These are phyloP conservation scores for Gryllus bimaculatus DNA, from an alignment of 1,140 invertebrate genomes.

Conservation along the genomic window DNA sequence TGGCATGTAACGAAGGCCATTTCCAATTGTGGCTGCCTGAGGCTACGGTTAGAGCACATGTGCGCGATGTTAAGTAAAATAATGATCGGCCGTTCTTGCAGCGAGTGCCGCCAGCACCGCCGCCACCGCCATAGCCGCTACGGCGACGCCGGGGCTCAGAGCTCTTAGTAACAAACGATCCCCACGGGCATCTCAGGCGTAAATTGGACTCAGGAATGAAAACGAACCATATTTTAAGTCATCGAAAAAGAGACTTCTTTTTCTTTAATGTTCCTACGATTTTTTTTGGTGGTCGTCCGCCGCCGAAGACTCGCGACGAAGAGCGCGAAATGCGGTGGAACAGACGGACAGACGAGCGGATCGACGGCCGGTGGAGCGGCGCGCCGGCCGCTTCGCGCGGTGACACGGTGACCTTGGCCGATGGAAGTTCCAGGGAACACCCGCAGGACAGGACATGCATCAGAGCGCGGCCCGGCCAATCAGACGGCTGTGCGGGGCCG, in stretches of 20 bases:
- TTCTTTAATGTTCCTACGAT: conserved; percentile 10
- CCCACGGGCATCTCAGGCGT: conserved; percentile 7
- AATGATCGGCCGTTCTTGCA: conserved; percentile 8
- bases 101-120: not conserved
- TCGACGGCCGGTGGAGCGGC: too few relatives aligned
- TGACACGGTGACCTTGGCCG: not conserved
- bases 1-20: not conserved
- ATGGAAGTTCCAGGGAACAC: not conserved
- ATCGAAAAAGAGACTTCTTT: conserved; percentile 16
- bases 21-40: conserved; percentile 1
- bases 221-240: conserved; percentile 20
- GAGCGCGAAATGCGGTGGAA: too few relatives aligned
- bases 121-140: not conserved
- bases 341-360: too few relatives aligned
- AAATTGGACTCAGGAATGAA: conserved; percentile 15
- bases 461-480: not conserved
- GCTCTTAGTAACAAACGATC: conserved; percentile 16
- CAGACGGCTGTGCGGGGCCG: not conserved
- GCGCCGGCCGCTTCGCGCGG: too few relatives aligned
- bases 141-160: not conserved
- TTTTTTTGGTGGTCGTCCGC: not conserved
- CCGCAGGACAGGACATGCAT: not conserved
- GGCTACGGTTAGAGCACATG: not conserved
- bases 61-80: conserved; percentile 13
- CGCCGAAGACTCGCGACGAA: too few relatives aligned